Conservation (phyloP, 2,113 vertebrate genomes). For the Phalacrocorax aristotelis region DNA sequence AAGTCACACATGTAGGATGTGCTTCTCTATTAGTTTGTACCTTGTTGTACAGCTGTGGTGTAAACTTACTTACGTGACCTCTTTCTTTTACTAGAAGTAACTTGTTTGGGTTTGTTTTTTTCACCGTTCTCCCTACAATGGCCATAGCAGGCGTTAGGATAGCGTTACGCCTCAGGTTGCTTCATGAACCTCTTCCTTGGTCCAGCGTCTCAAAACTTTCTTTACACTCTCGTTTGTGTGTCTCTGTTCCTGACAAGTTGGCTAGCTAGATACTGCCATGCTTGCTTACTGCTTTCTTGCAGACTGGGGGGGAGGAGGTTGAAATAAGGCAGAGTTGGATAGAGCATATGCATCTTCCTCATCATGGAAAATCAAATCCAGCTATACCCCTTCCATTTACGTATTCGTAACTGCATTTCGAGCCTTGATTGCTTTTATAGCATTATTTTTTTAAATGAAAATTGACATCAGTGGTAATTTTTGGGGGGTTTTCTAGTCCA, state of each 20-base stretch:
- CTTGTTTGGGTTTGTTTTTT: background rate
- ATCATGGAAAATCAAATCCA: background rate
- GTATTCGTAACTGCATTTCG: background rate
- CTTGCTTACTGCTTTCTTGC: background rate
- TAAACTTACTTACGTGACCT: background rate
- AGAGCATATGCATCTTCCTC: background rate
- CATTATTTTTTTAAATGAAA: background rate
- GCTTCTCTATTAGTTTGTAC: background rate
- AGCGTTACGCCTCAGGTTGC: background rate
- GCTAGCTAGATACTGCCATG: background rate
- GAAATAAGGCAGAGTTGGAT: background rate
- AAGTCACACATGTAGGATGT: rapidly evolving
- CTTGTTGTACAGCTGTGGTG: background rate
- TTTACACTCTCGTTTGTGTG: rapidly evolving
- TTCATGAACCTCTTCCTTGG: background rate
- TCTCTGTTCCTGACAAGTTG: background rate
- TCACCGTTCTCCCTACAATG: rapidly evolving
- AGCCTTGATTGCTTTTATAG: background rate
- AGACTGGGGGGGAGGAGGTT: background rate
- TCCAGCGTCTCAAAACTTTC: background rate
- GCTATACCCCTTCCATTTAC: background rate
- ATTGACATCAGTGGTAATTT: background rate
- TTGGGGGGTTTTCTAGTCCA: background rate
- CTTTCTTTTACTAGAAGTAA: background rate
- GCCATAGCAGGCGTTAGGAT: background rate